These are phyloP conservation scores for Drosophila burlai DNA, from an alignment of 1,140 invertebrate species.

Conservation along the genomic window DNA sequence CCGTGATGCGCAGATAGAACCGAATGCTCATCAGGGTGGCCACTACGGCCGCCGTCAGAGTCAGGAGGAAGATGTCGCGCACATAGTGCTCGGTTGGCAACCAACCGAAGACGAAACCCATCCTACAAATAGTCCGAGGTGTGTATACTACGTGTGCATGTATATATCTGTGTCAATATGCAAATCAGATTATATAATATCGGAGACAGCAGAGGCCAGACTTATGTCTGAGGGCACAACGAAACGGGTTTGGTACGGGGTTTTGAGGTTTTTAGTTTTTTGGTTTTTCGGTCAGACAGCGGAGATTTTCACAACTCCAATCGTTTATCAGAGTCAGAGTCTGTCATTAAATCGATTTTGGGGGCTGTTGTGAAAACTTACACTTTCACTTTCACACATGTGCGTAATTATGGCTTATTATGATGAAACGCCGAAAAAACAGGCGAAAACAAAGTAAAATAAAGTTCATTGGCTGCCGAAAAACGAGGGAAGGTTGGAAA, in stretches of 20 bases:
- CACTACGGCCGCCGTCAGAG: constrained; percentile 65
- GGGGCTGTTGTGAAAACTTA: constrained; percentile 44
- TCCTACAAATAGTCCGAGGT: constrained; percentile 67
- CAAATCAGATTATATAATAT: constrained; percentile 73
- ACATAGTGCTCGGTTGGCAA: constrained; percentile 79
- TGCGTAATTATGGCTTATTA: constrained; percentile 66
- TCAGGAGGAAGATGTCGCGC: constrained; percentile 70
- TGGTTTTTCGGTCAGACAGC: constrained; percentile 32
- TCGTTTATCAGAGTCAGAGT: constrained; percentile 25
- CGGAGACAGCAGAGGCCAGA: constrained; percentile 22
- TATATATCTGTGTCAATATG: constrained; percentile 54
- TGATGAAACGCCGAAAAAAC: constrained; percentile 51
- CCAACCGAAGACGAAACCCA: constrained; percentile 77
- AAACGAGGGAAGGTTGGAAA: constrained; percentile 34
- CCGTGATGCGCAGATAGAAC: constrained; percentile 83
- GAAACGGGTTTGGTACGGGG: constrained; percentile 61
- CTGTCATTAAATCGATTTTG: constrained; percentile 48
- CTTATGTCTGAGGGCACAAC: constrained; percentile 19
- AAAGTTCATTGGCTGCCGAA: constrained; percentile 70
- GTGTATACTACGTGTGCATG: constrained; percentile 47
- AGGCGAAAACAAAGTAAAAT: constrained; percentile 57
- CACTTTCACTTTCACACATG: constrained; percentile 71
- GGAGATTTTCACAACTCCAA: constrained; percentile 35
- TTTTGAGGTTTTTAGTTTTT: constrained; percentile 33
- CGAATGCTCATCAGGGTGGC: constrained; percentile 80